phyloP scores from a whole-genome alignment of 2,888 invertebrate genomes.

The Ectemnius cavifrons region DNA sequence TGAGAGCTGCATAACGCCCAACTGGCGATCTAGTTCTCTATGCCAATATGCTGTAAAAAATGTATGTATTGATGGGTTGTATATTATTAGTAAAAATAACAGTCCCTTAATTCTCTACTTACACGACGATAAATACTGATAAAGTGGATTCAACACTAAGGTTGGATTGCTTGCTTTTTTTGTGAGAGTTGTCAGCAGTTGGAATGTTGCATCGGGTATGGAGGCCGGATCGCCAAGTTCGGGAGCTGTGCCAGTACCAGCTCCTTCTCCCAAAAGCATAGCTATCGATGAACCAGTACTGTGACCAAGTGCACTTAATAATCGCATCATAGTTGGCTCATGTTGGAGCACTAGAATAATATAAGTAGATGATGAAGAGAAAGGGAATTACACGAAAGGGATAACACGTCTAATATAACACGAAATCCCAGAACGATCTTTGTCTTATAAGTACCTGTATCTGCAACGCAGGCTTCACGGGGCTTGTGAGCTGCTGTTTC shows the following conservation, averaged over 20 bases:
- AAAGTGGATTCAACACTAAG: constrained; percentile 87
- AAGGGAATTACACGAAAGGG: neutral
- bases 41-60: constrained; percentile 66
- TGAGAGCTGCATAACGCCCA: constrained; percentile 83
- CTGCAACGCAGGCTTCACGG: constrained; percentile 85
- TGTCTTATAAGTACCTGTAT: constrained; percentile 80
- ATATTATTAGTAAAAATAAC: constrained; percentile 45
- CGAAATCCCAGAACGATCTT: constrained; percentile 17
- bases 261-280: constrained; percentile 81
- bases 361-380: neutral
- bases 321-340: constrained; percentile 89
- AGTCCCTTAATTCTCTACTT: constrained; percentile 68
- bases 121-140: constrained; percentile 79
- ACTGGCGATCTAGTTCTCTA: constrained; percentile 64
- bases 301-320: constrained; percentile 89
- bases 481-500: constrained; percentile 57
- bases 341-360: constrained; percentile 83
- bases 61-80: constrained; percentile 4
- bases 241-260: constrained; percentile 74
- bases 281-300: constrained; percentile 86
- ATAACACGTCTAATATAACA: neutral
- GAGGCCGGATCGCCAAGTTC: constrained; percentile 84
- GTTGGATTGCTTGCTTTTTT: constrained; percentile 87
- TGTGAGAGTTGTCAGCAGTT: constrained; percentile 88
- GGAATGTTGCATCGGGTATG: constrained; percentile 92